Conservation (phyloP, 1,140 invertebrate species). For the Cardiocondyla obscurior region DNA sequence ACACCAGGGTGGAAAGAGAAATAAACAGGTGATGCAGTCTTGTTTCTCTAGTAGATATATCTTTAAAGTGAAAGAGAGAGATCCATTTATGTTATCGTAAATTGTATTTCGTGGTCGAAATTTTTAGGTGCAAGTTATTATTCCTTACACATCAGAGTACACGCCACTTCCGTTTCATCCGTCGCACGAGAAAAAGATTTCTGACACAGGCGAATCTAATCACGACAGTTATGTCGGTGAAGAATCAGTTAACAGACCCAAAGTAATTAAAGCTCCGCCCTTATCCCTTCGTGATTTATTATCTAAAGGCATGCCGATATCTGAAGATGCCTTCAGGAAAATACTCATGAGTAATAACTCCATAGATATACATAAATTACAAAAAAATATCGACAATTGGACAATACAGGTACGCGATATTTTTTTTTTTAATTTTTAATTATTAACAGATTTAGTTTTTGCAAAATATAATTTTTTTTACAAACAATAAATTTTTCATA, state of each 20-base stretch:
- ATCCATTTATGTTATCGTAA: not conserved
- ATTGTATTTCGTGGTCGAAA: not conserved
- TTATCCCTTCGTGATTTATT: conserved; percentile 60
- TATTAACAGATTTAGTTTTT: not conserved
- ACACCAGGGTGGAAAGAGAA: conserved; percentile 61
- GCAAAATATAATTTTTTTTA: too few relatives aligned
- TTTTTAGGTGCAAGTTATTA: conserved; percentile 88
- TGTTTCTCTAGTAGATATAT: not conserved
- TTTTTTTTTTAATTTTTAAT: too few relatives aligned
- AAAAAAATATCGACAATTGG: conserved; percentile 93
- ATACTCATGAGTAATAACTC: conserved; percentile 82
- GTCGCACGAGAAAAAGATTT: conserved; percentile 81
- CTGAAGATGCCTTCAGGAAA: conserved; percentile 72
- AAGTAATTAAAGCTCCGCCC: conserved; percentile 71
- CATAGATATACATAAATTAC: conserved; percentile 89
- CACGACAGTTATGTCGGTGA: conserved; percentile 74
- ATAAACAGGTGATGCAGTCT: conserved; percentile 69
- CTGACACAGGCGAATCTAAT: conserved; percentile 69
- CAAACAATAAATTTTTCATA: not conserved
- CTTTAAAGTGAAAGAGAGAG: not conserved
- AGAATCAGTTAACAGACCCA: conserved; percentile 73
- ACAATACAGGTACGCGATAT: conserved; percentile 88
- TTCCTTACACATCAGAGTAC: conserved; percentile 89
- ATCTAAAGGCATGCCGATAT: too few relatives aligned
- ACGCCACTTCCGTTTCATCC: conserved; percentile 85